Base-by-base conservation (phyloP, 2,888 invertebrate species). In the Eristalis arbustorum region DNA sequence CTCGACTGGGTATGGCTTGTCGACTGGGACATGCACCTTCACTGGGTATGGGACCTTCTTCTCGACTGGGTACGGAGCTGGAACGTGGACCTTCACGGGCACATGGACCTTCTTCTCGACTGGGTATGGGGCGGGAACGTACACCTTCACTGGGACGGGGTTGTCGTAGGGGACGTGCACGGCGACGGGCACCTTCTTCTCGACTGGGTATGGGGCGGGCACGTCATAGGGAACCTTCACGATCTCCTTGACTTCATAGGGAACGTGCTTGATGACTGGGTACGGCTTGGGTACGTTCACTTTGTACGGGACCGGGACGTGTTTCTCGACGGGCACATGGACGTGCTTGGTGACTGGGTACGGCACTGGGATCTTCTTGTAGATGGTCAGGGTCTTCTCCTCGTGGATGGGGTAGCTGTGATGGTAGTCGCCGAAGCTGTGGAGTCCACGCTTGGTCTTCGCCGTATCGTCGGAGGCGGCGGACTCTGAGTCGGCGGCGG, bases 161-260 rank as follows among this genome's bases (percentile, higher is more conserved):
- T 95, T 94, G 90, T 96, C 96, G 88, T 96, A 95, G 91, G 95
- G 96, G 40, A 96, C 95, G 91, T 93, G 95, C 63, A 96, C 96
- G 89, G 96, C 95, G 88, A 96, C 96, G 91, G 96, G 96, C 67
- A 97, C 95, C 93, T 94, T 94, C 93, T 96, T 96, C 92, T 96
- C 96, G 89, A 96, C 96, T 90, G 96, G 96, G 93, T 96, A 96
- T 89, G 96, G 96, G 89, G 95, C 94, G 89, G 96, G 96, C 84
- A 96, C 95, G 90, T 96, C 96, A 84, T 96, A 95, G 88, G 96
- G 96, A 80, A 96, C 96, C 92, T 96, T 96, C 69, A 97, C 95
- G 93, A 94, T 94, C 92, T 96, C 96, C 93, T 96, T 96, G 88
- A 96, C 96, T 90, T 96, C 96, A 90, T 95, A 95, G 61, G 96